A percentile compares a stretch with the other conserved stretches of the same genome.
phyloP scores from a whole-genome alignment of 2,113 vertebrate genomes.

The Crypturellus undulatus region DNA sequence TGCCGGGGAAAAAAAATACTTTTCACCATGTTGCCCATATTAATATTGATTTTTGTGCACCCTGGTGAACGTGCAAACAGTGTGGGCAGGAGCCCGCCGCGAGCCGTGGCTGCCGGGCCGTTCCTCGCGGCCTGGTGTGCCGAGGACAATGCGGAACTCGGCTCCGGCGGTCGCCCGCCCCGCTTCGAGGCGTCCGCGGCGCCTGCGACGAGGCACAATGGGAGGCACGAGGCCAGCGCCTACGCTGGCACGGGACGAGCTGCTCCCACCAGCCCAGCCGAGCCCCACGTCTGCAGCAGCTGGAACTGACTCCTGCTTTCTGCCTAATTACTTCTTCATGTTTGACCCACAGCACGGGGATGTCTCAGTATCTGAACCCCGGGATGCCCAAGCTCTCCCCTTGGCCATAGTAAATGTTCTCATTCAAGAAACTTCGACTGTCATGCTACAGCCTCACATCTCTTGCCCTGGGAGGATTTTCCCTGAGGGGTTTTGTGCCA shows the following conservation, averaged over 20 bases:
- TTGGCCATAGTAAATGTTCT: background rate
- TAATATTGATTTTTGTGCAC: slow-evolving; percentile 5
- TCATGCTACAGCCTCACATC: background rate
- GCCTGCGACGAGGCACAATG: slow-evolving; percentile 24
- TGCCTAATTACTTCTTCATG: slow-evolving; percentile 33
- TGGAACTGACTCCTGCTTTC: background rate
- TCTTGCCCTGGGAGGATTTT: background rate
- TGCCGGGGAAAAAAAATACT: slow-evolving; percentile 40
- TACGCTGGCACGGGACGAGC: background rate
- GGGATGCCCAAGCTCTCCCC: background rate
- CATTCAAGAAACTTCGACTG: background rate
- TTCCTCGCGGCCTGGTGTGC: slow-evolving; percentile 14
- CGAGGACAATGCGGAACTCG: slow-evolving; percentile 51
- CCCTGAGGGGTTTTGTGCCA: background rate
- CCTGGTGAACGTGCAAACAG: slow-evolving; percentile 29
- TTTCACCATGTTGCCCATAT: slow-evolving; percentile 39
- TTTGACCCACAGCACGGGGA: background rate
- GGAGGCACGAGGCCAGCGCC: slow-evolving; percentile 53
- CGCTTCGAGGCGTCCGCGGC: slow-evolving; percentile 16
- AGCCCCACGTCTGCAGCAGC: slow-evolving; percentile 29
- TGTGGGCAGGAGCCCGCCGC: background rate
- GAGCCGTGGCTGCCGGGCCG: background rate
- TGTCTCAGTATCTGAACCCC: background rate
- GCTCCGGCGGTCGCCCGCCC: slow-evolving; percentile 49
- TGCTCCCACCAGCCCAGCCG: slow-evolving; percentile 55